phyloP scores from a whole-genome alignment of 2,797 vertebrate species.

The Lacerta agilis region DNA sequence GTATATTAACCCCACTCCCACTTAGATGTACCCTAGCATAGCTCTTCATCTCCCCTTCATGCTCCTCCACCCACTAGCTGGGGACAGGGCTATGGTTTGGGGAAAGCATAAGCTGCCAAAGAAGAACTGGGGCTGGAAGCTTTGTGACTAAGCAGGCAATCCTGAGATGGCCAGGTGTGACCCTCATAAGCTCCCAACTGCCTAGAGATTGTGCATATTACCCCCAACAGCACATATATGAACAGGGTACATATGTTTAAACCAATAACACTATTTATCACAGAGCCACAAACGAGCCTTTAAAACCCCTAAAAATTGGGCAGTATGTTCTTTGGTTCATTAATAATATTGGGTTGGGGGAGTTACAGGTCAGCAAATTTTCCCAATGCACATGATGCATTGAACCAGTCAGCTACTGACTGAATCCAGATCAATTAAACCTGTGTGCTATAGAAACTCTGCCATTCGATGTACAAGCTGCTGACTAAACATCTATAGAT shows the following conservation, averaged over 20 bases:
- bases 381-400: slow-evolving; percentile 35
- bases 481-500: slow-evolving; percentile 10
- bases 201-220: not conserved
- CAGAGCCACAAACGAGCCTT: slow-evolving; percentile 26
- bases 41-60: too few relatives aligned
- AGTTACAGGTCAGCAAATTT: slow-evolving; percentile 68
- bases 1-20: too few relatives aligned
- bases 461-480: slow-evolving; percentile 20
- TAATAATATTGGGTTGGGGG: slow-evolving; percentile 61
- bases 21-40: rapidly evolving
- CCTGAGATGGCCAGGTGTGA: too few relatives aligned
- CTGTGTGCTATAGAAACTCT: slow-evolving; percentile 21
- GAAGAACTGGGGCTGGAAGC: not conserved
- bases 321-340: slow-evolving; percentile 50
- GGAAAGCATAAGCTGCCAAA: not conserved
- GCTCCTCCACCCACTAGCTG: too few relatives aligned
- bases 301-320: slow-evolving; percentile 49
- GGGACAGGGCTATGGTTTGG: not conserved
- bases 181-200: not conserved
- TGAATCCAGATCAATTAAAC: slow-evolving; percentile 61
- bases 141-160: not conserved
- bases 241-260: slow-evolving; percentile 16
- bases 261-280: slow-evolving; percentile 4
- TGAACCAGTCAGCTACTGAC: slow-evolving; percentile 40
- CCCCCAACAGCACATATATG: slow-evolving; percentile 21